These are phyloP conservation scores for Phaethon lepturus DNA, from an alignment of 2,113 vertebrate genomes.

Conservation along the genomic window DNA sequence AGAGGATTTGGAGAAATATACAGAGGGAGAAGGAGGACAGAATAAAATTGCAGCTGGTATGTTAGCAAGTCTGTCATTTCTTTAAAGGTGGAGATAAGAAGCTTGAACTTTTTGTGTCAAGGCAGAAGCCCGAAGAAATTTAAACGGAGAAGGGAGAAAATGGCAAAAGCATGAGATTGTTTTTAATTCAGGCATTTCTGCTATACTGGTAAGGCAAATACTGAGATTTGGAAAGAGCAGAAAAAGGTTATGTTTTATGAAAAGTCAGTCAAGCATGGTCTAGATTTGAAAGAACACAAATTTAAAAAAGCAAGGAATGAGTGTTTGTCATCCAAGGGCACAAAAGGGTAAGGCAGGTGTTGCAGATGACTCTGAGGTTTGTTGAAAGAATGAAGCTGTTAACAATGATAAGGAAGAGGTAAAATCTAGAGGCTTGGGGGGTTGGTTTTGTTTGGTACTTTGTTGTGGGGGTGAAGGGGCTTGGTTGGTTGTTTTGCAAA, in stretches of 20 bases:
- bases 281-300: constrained; percentile 8
- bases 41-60: neutral
- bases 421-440: neutral
- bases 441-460: neutral
- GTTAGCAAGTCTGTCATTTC: neutral
- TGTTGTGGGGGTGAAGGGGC: accelerated
- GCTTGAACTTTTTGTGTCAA: neutral
- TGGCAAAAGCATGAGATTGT: neutral
- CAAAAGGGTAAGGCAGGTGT: neutral
- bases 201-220: neutral
- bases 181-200: neutral
- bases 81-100: neutral
- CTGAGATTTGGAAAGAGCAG: neutral
- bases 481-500: neutral
- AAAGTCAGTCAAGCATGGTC: neutral
- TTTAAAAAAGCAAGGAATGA: constrained; percentile 1
- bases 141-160: neutral
- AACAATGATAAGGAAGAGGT: neutral
- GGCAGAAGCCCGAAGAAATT: neutral
- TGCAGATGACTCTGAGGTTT: neutral
- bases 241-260: constrained; percentile 23
- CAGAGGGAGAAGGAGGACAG: neutral
- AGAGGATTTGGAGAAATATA: neutral
- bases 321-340: neutral
- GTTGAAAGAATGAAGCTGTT: neutral